Evolutionary conservation across 2,888 invertebrate genomes (phyloP), one percentile per base, ranked within the genome.

Genomic region (Drosophila histrio): DNA sequence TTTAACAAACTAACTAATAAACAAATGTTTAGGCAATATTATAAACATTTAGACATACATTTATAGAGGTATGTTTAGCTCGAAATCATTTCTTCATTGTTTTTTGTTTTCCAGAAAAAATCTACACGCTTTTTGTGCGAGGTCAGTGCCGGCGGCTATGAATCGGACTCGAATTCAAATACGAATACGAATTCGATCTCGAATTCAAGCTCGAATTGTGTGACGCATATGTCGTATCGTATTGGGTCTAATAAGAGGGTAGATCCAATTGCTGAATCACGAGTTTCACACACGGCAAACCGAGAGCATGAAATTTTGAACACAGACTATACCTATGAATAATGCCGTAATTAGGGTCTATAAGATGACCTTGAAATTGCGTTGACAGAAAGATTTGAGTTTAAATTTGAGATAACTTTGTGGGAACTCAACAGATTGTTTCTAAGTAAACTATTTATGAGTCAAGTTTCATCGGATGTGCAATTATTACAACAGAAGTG

Each of bases 121-220:
- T 65, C 36, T 67, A 52, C 46, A 62, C 64, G 49, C 15, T 52
- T 72, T 72, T 65, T 81, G 77, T 21, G 71, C 49, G 46, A 81
- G 81, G 86, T 81, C 83, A 81, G 86, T 85, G 60, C 52, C 50
- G 57, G 32, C 34, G 56, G 58, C 46, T 19, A 9, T 11, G 19
- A 59, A 13, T 26, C 21, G 43, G 32, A 15, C 15, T 43, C 13
- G 6, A 52, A 30, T 34, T 50, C 39, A 9, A 24, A 7, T 28
- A 49, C 54, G 28, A 41, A 19, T 39, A 15, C 22, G 30, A 32
- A 34, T 34, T 41, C 32, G 22, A 60, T 36, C 30, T 21, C 21
- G 17, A 53, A 34, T 38, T 46, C 15, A 19, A 32, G 7, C 15
- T 54, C 26, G 41, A 59, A 3, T 15, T 30, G 11, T 44, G 52